phyloP scores from a whole-genome alignment of 2,797 vertebrate species.

The Zalophus californianus region DNA sequence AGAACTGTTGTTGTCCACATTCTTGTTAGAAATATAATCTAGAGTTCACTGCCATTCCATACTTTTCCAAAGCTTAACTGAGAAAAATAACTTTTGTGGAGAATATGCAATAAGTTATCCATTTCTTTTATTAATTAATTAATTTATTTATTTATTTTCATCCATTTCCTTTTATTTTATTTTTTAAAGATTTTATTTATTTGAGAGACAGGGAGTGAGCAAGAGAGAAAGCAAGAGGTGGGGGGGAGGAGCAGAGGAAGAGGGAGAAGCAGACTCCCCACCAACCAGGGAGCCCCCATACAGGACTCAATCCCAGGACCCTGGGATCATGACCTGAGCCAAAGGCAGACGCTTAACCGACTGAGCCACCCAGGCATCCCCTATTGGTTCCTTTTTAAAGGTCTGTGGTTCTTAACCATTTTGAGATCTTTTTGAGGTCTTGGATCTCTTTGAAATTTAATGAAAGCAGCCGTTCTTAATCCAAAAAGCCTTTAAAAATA shows the following conservation, averaged over 20 bases:
- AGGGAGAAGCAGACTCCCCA: neutral
- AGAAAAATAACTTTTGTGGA: neutral
- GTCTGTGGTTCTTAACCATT: neutral
- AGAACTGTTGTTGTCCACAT: neutral
- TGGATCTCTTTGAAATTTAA: neutral
- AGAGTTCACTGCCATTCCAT: neutral
- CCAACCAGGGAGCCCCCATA: neutral
- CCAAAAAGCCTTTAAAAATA: neutral
- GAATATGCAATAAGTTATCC: neutral
- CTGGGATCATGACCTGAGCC: neutral
- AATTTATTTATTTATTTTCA: neutral
- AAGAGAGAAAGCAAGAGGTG: neutral
- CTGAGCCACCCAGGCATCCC: neutral
- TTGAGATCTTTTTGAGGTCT: neutral
- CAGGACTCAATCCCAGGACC: neutral
- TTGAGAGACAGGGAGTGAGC: neutral
- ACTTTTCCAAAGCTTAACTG: neutral
- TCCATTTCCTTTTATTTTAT: neutral
- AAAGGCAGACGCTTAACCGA: neutral
- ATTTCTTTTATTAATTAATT: neutral
- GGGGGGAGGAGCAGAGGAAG: neutral
- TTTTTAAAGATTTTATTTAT: neutral
- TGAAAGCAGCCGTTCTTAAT: conserved; percentile 8
- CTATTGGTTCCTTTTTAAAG: neutral
- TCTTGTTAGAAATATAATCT: neutral